These are phyloP conservation scores for Pogonocherus hispidulus DNA, from an alignment of 2,888 invertebrate genomes.

Conservation along the genomic window DNA sequence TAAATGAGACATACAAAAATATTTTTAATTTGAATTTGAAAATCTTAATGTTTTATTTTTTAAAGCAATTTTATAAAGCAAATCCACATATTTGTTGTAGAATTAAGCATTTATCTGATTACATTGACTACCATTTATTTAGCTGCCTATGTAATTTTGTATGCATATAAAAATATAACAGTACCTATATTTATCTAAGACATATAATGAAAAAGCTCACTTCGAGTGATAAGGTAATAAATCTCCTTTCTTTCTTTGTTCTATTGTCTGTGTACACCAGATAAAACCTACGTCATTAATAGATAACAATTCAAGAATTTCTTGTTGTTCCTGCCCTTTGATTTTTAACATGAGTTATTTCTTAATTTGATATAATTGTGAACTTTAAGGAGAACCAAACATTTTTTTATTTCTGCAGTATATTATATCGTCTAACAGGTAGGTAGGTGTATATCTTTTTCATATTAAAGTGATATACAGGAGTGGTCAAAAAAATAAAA, in stretches of 20 bases:
- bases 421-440: too few relatives aligned
- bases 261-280: not conserved
- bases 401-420: too few relatives aligned
- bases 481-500: too few relatives aligned
- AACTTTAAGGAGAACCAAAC: too few relatives aligned
- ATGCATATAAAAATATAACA: not conserved
- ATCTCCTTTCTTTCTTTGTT: not conserved
- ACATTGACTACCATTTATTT: conserved; percentile 4
- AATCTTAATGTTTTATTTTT: too few relatives aligned
- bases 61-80: not conserved
- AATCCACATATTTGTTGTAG: not conserved
- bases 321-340: not conserved
- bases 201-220: not conserved
- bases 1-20: too few relatives aligned
- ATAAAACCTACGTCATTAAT: not conserved
- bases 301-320: not conserved
- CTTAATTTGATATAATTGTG: too few relatives aligned
- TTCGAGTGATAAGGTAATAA: not conserved
- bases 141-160: not conserved
- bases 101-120: not conserved
- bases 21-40: too few relatives aligned
- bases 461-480: too few relatives aligned
- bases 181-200: not conserved
- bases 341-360: too few relatives aligned
- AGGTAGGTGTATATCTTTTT: too few relatives aligned